A percentile compares a stretch with the other conserved stretches of the same genome.
Conservation (phyloP, 2,797 vertebrate species). For the Bothrops alternatus region DNA sequence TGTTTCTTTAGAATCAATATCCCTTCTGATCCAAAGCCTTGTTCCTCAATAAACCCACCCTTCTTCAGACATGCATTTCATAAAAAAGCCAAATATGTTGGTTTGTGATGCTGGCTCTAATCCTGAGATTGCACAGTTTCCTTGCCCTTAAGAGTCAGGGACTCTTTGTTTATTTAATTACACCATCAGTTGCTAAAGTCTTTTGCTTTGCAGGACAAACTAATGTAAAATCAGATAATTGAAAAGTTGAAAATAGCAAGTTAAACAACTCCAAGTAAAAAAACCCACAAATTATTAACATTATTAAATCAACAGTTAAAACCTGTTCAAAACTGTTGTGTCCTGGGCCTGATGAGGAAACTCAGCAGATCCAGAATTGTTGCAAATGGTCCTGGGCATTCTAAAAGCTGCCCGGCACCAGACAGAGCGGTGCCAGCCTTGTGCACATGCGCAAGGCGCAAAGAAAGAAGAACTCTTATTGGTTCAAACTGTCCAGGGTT, state of each 20-base stretch:
- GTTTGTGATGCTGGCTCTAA: neutral
- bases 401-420: no score
- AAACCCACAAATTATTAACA: neutral
- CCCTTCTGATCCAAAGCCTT: neutral
- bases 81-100: neutral
- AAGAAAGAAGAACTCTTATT: no score
- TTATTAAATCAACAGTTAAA: neutral
- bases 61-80: neutral
- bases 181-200: neutral
- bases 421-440: no score
- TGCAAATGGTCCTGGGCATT: no score
- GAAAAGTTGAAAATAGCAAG: neutral
- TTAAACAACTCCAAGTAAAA: neutral
- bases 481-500: no score
- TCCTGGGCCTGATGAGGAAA: no score
- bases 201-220: neutral
- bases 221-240: neutral
- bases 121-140: neutral
- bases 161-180: neutral
- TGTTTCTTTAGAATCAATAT: neutral
- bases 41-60: neutral
- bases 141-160: neutral
- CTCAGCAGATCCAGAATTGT: no score
- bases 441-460: no score
- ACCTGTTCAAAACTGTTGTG: neutral